Evolutionary conservation across 2,888 invertebrate species (phyloP).

Genomic region (Drosophila tanythrix): DNA sequence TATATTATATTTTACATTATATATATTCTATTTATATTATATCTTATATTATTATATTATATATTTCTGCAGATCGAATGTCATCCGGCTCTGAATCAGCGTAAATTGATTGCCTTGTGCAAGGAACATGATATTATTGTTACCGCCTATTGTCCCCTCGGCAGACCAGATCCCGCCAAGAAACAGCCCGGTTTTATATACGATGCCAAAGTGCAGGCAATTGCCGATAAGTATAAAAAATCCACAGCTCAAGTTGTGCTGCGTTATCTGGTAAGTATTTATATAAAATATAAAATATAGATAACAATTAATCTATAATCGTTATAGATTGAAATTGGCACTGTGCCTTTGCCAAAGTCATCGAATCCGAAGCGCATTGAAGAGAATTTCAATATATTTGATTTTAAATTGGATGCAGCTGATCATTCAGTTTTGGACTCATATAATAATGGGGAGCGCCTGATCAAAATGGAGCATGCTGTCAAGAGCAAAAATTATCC

Average conservation of each 20-base stretch:
- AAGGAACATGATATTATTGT: conserved; percentile 87
- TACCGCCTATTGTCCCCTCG: conserved; percentile 92
- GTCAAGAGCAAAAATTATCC: conserved; percentile 81
- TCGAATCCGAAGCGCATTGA: conserved; percentile 86
- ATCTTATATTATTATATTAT: background rate
- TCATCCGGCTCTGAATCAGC: conserved; percentile 88
- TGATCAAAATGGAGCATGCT: conserved; percentile 83
- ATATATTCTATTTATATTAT: background rate
- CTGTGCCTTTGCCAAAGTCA: conserved; percentile 87
- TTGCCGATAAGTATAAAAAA: conserved; percentile 89
- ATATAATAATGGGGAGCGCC: conserved; percentile 85
- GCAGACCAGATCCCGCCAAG: conserved; percentile 90
- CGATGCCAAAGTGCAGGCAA: conserved; percentile 85
- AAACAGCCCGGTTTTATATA: conserved; percentile 87
- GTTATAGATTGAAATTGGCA: conserved; percentile 86
- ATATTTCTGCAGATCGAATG: conserved; percentile 85
- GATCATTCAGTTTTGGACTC: conserved; percentile 86
- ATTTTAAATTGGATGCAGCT: conserved; percentile 86
- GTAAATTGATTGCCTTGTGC: conserved; percentile 89
- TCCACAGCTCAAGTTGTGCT: conserved; percentile 89
- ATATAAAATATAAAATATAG: background rate
- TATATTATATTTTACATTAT: background rate
- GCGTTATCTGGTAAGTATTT: conserved; percentile 84
- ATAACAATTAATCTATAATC: background rate
- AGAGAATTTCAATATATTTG: conserved; percentile 87